Conservation (phyloP, 2,888 invertebrate species). For the Auanema freiburgensis region DNA sequence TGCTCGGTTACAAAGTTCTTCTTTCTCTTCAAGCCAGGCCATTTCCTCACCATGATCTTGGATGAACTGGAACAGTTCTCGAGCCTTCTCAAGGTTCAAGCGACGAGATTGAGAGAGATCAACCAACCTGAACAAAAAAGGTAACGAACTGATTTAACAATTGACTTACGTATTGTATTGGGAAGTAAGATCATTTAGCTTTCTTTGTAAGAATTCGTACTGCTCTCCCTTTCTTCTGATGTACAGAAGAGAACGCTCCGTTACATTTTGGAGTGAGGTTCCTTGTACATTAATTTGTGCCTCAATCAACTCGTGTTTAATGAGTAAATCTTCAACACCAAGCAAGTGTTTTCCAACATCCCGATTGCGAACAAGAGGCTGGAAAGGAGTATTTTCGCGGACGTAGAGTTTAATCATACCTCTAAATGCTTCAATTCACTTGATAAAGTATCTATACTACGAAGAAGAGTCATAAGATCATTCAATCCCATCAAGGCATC, state of each 20-base stretch:
- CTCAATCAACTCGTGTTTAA: constrained; percentile 89
- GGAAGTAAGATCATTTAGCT: constrained; percentile 77
- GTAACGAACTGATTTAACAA: not conserved
- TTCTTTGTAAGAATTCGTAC: constrained; percentile 73
- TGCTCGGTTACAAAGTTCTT: constrained; percentile 84
- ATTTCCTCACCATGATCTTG: constrained; percentile 98
- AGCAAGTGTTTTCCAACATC: constrained; percentile 90
- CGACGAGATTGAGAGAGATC: constrained; percentile 79
- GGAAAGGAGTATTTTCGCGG: not conserved
- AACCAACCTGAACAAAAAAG: constrained; percentile 68
- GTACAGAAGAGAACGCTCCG: constrained; percentile 46
- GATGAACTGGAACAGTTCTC: constrained; percentile 86
- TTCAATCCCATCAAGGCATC: constrained; percentile 74
- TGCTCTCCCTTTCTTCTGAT: constrained; percentile 67
- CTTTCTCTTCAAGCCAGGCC: constrained; percentile 92
- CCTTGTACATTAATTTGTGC: constrained; percentile 69
- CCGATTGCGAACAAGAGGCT: constrained; percentile 45
- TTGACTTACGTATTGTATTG: constrained; percentile 75
- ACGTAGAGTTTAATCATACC: constrained; percentile 66
- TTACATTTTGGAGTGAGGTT: constrained; percentile 51
- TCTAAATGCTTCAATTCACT: constrained; percentile 83
- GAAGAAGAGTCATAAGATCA: constrained; percentile 81
- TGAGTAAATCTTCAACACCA: constrained; percentile 89
- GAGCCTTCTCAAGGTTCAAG: constrained; percentile 82
- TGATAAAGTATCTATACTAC: constrained; percentile 87